phyloP scores from a whole-genome alignment of 2,113 vertebrate genomes.

The Symphodus melops region DNA sequence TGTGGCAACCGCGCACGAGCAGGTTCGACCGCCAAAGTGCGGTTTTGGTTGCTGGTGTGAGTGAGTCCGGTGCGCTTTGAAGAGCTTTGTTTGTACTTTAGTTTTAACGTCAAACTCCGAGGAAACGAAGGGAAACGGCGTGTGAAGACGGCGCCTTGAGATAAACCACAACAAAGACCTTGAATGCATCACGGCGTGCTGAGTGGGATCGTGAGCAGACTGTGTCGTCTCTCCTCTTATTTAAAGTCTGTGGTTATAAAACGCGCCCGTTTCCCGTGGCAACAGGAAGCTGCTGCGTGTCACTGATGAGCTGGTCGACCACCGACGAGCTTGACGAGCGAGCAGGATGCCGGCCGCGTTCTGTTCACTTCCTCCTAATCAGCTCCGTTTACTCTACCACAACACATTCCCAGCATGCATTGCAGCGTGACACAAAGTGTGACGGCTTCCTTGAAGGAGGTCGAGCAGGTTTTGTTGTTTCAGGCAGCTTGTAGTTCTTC shows the following conservation, averaged over 20 bases:
- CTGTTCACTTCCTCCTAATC: neutral
- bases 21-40: no score
- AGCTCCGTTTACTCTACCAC: neutral
- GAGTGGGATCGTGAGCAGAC: no score
- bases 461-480: neutral
- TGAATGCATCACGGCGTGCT: no score
- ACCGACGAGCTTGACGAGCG: neutral
- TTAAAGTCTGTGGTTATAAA: neutral
- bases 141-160: no score
- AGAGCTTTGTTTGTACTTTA: no score
- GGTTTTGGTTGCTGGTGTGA: no score
- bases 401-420: conserved; percentile 23
- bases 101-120: no score
- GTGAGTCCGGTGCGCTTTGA: no score
- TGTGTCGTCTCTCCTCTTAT: no score
- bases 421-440: conserved; percentile 1
- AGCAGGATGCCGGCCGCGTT: neutral
- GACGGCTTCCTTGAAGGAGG: neutral
- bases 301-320: neutral
- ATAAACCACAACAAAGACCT: no score
- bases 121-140: no score
- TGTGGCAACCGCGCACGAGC: no score
- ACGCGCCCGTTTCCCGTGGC: neutral
- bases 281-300: neutral
- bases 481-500: conserved; percentile 4